Evolutionary conservation across 2,888 invertebrate species (phyloP), one percentile per base, ranked within the genome.

Genomic region (Tenthredo mesomela): DNA sequence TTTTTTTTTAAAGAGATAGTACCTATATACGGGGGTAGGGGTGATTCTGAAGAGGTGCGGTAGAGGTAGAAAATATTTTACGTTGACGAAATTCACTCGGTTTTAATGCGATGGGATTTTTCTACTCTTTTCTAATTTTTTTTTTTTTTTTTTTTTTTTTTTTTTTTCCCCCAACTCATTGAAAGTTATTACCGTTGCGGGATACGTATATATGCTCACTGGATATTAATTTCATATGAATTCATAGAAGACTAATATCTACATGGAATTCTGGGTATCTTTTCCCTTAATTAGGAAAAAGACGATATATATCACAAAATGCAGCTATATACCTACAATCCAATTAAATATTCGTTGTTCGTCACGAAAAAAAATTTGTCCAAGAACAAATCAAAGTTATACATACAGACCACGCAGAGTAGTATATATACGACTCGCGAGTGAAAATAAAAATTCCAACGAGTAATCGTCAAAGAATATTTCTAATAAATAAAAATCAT

Each of bases 1-100:
- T 50, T 18, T 50, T n/a, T 50, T 54, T 54, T 54, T 54, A 54
- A 54, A 54, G 54, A 54, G 54, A 54, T 54, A n/a, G 37, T 54
- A n/a, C n/a, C n/a, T n/a, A n/a, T n/a, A 54, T n/a, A 54, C 7
- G 54, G n/a, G 54, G 18, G 7, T n/a, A 7, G n/a, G 54, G 54
- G n/a, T 54, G 54, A 54, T 54, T 54, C 54, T 54, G n/a, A 54
- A 54, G 54, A 54, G n/a, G 54, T 54, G n/a, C n/a, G 54, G n/a
- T n/a, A 50, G 18, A 50, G 50, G 50, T 50, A n/a, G n/a, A 54
- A 54, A 54, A 54, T 54, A 54, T 54, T n/a, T 54, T 7, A 54
- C n/a, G 54, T 54, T 1, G 54, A n/a, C 54, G 54, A n/a, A 54
- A 54, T 54, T 54, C 54, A n/a, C 54, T 54, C 18, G n/a, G 54